A percentile compares a stretch with the other conserved stretches of the same genome.
Conservation (phyloP, 2,888 invertebrate genomes). For the Limnephilus marmoratus region DNA sequence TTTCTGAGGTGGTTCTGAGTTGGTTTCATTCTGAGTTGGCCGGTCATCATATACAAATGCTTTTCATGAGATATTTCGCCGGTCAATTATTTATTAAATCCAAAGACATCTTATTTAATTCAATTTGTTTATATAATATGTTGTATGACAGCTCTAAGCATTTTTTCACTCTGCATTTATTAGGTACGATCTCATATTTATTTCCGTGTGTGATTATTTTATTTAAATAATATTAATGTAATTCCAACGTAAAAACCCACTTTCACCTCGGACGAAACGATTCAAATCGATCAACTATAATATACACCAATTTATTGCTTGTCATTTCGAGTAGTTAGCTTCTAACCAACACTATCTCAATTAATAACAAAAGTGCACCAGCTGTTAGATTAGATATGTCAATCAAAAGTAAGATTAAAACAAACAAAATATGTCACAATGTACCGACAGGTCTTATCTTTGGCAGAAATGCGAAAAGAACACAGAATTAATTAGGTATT, state of each 20-base stretch:
- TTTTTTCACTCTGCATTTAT: background rate
- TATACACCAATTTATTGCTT: background rate
- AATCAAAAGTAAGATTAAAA: slow-evolving; percentile 23
- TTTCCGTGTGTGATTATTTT: background rate
- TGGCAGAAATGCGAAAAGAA: background rate
- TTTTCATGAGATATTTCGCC: background rate
- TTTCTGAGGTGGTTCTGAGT: too few relatives aligned
- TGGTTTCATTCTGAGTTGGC: too few relatives aligned
- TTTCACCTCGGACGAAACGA: background rate
- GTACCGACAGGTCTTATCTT: slow-evolving; percentile 15
- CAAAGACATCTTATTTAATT: background rate
- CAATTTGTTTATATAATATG: background rate
- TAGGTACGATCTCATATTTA: background rate
- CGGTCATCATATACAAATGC: too few relatives aligned
- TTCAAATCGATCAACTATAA: background rate
- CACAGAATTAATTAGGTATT: background rate
- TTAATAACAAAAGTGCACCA: slow-evolving; percentile 12
- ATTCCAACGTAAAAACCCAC: background rate
- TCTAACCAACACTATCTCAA: background rate
- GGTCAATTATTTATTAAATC: background rate
- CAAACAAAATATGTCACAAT: slow-evolving; percentile 19
- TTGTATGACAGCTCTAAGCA: background rate
- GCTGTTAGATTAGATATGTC: slow-evolving; percentile 38
- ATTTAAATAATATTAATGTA: background rate
- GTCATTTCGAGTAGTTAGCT: background rate